Base-by-base conservation (phyloP, 2,888 invertebrate species). In the Nematopogon swammerdamellus region DNA sequence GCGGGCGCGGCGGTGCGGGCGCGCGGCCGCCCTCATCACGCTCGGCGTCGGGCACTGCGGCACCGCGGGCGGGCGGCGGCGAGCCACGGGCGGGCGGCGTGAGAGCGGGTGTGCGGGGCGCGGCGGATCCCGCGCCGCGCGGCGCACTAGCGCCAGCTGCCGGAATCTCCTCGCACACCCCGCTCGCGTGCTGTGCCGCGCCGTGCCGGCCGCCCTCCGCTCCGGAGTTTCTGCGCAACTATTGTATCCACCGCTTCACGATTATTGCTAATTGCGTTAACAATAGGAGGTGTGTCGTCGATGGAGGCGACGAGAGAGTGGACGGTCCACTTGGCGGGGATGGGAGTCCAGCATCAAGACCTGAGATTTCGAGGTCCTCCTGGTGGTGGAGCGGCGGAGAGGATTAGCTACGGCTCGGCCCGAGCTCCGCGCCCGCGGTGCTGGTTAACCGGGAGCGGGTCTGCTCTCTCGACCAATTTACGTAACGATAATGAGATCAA, bases 401-500 rank as follows among this genome's bases (percentile, higher is more conserved):
- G n/a, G n/a, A n/a, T n/a, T n/a, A n/a, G n/a, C n/a, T n/a, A n/a
- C n/a, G n/a, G n/a, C n/a, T n/a, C n/a, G n/a, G n/a, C n/a, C n/a
- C n/a, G n/a, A n/a, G n/a, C n/a, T n/a, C n/a, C n/a, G 10, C 36
- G 36, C 36, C 36, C 8, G 36, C 36, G 10, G 36, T 30, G 10
- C 10, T 14, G n/a, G n/a, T n/a, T n/a, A n/a, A n/a, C n/a, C n/a
- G n/a, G n/a, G n/a, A n/a, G n/a, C n/a, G n/a, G n/a, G n/a, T n/a
- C n/a, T n/a, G n/a, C n/a, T n/a, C n/a, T n/a, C n/a, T n/a, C n/a
- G n/a, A n/a, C n/a, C n/a, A n/a, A n/a, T n/a, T n/a, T n/a, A n/a
- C n/a, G n/a, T n/a, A n/a, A n/a, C n/a, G n/a, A 68, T 67, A 66
- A 65, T 65, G 29, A n/a, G 10, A 44, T 44, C 44, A 11, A 10